Evolutionary conservation across 2,797 vertebrate species (phyloP), one percentile per base, ranked within the genome.

Genomic region (Sandelia bainsii): DNA sequence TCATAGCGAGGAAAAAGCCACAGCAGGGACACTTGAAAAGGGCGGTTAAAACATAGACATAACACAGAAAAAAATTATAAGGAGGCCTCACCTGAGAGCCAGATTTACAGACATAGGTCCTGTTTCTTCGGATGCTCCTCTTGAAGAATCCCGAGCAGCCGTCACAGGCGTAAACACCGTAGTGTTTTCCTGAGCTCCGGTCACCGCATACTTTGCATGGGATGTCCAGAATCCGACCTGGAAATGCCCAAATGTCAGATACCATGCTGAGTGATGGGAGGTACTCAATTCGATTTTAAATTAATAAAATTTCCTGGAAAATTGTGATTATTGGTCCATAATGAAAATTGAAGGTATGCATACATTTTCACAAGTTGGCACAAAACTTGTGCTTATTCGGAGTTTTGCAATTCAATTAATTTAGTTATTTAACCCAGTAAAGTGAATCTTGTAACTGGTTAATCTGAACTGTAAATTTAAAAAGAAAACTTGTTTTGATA

Each of bases 111-210:
- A 99, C 97, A 50, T 99, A 99, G 0, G 97, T 98, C 86, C 98
- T 93, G 78, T 99, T 99, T 79, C 98, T 96, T 70, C 98, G 94
- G 92, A 99, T 99, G 90, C 98, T 99, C 89, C 98, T 93, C 90
- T 99, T 99, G 94, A 99, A 99, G 94, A 99, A 99, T 29, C 98
- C 98, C 0, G 98, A 99, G 89, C 98, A 99, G 62, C 98, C 98
- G 73, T 99, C 98, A 69, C 98, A 99, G 51, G 98, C 98, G 75
- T 99, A 99, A 69, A 99, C 98, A 7, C 98, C 98, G 13, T 99
- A 99, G 89, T 99, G 98, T 63, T 99, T 99, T 51, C 98, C 98
- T 1, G 98, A 99, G 90, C 98, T 99, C 77, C 98, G 96, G 90
- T 99, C 98, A 0, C 98, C 98, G 61, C 98, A 99, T 85, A 99